Evolutionary conservation across 2,113 vertebrate genomes (phyloP).

Genomic region (Etheostoma spectabile): DNA sequence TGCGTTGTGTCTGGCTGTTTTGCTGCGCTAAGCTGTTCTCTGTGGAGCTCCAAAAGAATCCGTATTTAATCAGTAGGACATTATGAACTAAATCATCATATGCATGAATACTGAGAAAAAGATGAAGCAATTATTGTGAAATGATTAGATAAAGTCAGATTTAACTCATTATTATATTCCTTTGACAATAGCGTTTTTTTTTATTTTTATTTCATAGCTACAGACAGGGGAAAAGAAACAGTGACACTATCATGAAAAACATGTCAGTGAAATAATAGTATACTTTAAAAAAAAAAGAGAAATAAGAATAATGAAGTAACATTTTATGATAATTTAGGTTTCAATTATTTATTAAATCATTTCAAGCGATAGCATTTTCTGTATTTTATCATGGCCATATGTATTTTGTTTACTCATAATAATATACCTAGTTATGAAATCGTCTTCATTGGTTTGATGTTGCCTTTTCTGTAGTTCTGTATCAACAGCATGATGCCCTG

Average conservation of each 20-base stretch:
- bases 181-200: background rate
- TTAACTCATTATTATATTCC: background rate
- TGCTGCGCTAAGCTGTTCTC: background rate
- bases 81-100: background rate
- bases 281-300: background rate
- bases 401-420: background rate
- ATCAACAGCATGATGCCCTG: background rate
- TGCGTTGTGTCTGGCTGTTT: background rate
- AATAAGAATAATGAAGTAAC: background rate
- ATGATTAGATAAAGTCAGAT: background rate
- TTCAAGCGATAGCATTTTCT: background rate
- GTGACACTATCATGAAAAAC: background rate
- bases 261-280: background rate
- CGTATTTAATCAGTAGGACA: background rate
- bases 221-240: background rate
- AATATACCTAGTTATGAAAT: background rate
- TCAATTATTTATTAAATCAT: background rate
- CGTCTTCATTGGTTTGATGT: background rate
- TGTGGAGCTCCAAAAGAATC: background rate
- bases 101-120: background rate
- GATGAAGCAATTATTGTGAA: background rate
- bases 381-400: background rate
- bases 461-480: background rate
- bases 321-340: background rate
- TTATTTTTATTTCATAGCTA: background rate